Base-by-base conservation (phyloP, 35 echinoderm and acorn worm species). In the Apostichopus parvimensis region DNA sequence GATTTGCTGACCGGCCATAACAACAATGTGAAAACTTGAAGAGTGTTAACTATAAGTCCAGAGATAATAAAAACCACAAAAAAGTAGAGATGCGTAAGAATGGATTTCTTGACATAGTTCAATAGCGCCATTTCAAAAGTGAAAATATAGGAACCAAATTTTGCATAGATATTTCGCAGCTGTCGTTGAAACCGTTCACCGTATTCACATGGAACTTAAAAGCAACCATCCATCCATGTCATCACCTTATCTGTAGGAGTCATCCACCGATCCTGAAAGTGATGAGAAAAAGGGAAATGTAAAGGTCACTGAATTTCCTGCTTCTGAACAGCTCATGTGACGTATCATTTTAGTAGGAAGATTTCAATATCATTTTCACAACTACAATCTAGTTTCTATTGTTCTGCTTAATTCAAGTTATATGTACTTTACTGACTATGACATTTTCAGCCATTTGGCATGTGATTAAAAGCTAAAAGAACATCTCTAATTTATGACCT, bases 1-100 rank as follows among this genome's bases (percentile, higher is more conserved):
- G 90, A 92, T 91, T 93, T 94, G 64, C 87, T 97, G 52, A 97
- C 78, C 15, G 93, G 93, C 91, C 93, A 94, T 3, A 97, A 57
- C 8, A 93, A 9, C 23, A 94, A 65, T 12, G 95, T 94, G 15
- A 94, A 80, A 9, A 91, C 77, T 90, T 97, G 95, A n/a, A 94
- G 77, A 8, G 57, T 77, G 28, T 87, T 94, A 2, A 97, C 93
- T 15, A 97, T 91, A 66, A 94, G 66, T 57, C 93, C 95, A 66
- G 93, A 94, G 54, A 97, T 70, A 57, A 97, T 73, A 72, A 97
- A 97, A 6, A 94, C 76, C 1, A 93, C 54, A 53, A 75, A 85
- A 52, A 97, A 71, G 66, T 79, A 89, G 18, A 97, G 62, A 34
- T 94, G 93, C 5, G 87, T 52, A 20, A 88, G n/a, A 18, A 73